These are phyloP conservation scores for Parasteatoda tepidariorum DNA, from an alignment of 1,140 invertebrate genomes.

Conservation along the genomic window DNA sequence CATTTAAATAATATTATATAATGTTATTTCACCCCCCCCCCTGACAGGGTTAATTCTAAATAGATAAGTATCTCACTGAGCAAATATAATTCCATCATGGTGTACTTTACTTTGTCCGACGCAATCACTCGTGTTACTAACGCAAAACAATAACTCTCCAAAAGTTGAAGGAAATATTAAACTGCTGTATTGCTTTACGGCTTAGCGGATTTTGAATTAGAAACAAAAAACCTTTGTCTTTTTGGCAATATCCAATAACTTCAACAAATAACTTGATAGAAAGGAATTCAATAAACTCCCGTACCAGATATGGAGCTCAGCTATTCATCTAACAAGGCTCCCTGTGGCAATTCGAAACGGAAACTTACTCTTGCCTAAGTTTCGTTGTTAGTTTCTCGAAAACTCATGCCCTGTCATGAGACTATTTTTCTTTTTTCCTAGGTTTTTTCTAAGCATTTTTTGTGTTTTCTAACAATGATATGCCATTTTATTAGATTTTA, in stretches of 20 bases:
- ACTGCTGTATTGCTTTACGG: neutral
- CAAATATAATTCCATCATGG: no score
- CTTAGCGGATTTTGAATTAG: constrained; percentile 18
- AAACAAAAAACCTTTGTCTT: constrained; percentile 12
- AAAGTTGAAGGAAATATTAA: constrained; percentile 3
- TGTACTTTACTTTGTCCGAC: no score
- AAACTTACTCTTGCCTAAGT: neutral
- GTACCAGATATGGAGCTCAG: constrained; percentile 6
- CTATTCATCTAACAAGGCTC: constrained; percentile 5
- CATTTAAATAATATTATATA: no score
- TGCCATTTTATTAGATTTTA: constrained; percentile 34
- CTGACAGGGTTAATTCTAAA: no score
- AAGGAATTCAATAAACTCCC: constrained; percentile 45
- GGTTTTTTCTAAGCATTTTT: neutral
- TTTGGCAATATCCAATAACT: constrained; percentile 46
- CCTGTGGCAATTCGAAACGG: constrained; percentile 17
- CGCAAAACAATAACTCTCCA: neutral
- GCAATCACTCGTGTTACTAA: no score
- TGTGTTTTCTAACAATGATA: neutral
- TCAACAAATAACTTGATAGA: constrained; percentile 47
- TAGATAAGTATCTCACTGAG: no score
- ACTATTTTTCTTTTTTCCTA: no score
- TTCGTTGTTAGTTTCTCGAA: neutral
- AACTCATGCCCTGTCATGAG: no score
- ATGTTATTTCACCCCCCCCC: no score